Evolutionary conservation across 2,113 vertebrate species (phyloP), one percentile per base, ranked within the genome.

Genomic region (Lamprotornis superbus): DNA sequence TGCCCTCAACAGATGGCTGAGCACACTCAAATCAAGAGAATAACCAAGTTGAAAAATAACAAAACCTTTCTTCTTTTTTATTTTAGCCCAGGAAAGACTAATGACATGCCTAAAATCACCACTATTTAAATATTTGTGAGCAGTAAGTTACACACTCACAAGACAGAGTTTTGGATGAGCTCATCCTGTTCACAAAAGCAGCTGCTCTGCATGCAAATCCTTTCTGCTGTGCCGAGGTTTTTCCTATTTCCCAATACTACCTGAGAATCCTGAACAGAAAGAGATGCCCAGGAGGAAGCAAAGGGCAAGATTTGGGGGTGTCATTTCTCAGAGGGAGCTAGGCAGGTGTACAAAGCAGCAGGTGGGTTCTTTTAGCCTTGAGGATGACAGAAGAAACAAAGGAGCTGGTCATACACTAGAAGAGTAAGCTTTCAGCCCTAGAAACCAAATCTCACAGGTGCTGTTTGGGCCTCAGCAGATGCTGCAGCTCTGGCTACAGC

Each of bases 1-100:
- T 88, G 85, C 46, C 92, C 95, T 89, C 69, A 84, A 84, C 89
- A 96, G 93, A 91, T 89, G 92, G 95, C 69, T 93, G 69, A 95
- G n/a, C 0, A 0, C 60, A 89, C 44, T 89, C 85, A 89, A 95
- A 92, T 94, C 76, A 94, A 78, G 84, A 78, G 47, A 78, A 97
- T 60, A 89, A 71, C 42, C 31, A 89, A 68, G 16, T 0, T 44
- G 65, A 93, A 95, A 94, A 94, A 91, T 9, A 89, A 65, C 5
- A 47, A 80, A 23, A 20, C 8, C 6, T 27, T 42, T 64, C 37
- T 75, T 33, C 4, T 53, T 40, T 44, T 49, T 71, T 49, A 44
- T 81, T 85, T 52, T 18, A 33, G 21, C 28, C 22, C 37, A 75
- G 87, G 37, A 59, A 70, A 78, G 52, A 49, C 14, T 35, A 67